A percentile compares a stretch with the other conserved stretches of the same genome.
phyloP scores from a whole-genome alignment of 1,140 invertebrate genomes.

The Drosophila yakuba region DNA sequence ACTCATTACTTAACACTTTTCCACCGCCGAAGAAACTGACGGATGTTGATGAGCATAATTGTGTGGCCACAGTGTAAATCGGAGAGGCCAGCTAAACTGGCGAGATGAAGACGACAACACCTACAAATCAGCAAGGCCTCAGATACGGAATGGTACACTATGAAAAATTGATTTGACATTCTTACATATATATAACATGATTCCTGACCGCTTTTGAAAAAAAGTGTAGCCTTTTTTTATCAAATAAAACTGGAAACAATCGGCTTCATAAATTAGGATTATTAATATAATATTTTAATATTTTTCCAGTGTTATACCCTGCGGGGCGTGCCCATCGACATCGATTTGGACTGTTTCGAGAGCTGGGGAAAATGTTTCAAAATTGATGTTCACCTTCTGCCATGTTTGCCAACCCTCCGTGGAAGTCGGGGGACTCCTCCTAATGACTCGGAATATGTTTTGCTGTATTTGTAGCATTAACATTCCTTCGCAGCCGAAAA shows the following conservation, averaged over 20 bases:
- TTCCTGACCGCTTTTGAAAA: too few species aligned
- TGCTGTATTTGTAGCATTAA: constrained; percentile 70
- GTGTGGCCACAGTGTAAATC: constrained; percentile 78
- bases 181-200: too few species aligned
- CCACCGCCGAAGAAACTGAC: constrained; percentile 53
- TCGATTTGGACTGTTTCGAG: constrained; percentile 59
- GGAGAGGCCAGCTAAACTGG: constrained; percentile 18
- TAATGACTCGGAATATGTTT: constrained; percentile 72
- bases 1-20: constrained; percentile 83
- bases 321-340: constrained; percentile 71
- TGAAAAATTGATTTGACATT: neutral
- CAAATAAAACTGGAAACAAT: too few species aligned
- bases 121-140: constrained; percentile 47
- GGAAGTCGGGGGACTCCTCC: constrained; percentile 1
- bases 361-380: constrained; percentile 70
- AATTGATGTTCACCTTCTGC: constrained; percentile 79
- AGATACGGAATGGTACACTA: constrained; percentile 17
- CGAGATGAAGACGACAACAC: constrained; percentile 49
- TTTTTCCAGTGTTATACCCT: constrained; percentile 17
- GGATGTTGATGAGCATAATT: constrained; percentile 77
- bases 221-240: too few species aligned
- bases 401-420: constrained; percentile 20
- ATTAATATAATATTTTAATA: neutral
- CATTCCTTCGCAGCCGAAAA: constrained; percentile 65
- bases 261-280: too few species aligned